A percentile compares a stretch with the other conserved stretches of the same genome.
Evolutionary conservation across 2,888 invertebrate genomes (phyloP).

Genomic region (Carcina quercana): DNA sequence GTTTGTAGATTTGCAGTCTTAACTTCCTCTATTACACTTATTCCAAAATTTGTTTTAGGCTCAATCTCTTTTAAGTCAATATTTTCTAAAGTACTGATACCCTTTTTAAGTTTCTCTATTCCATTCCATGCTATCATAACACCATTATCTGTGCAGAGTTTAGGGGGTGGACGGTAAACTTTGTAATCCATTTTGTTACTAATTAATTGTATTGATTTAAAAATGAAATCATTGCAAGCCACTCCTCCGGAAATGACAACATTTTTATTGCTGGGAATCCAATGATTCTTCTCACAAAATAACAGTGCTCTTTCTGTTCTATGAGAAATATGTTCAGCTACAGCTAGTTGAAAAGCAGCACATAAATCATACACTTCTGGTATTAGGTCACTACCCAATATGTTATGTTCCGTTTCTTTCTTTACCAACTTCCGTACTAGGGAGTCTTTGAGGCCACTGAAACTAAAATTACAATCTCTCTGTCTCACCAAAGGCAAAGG

Average conservation of each 20-base stretch:
- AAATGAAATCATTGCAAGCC: slow-evolving; percentile 92
- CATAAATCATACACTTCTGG: slow-evolving; percentile 87
- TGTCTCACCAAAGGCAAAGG: slow-evolving; percentile 76
- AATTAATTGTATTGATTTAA: slow-evolving; percentile 78
- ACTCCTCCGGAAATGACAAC: slow-evolving; percentile 96
- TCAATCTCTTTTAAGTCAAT: slow-evolving; percentile 76
- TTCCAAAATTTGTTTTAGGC: slow-evolving; percentile 77
- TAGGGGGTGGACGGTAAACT: slow-evolving; percentile 84
- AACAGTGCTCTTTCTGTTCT: slow-evolving; percentile 89
- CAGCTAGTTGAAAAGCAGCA: slow-evolving; percentile 85
- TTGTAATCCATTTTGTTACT: slow-evolving; percentile 78
- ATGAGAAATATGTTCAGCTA: slow-evolving; percentile 86
- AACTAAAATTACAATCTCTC: slow-evolving; percentile 92
- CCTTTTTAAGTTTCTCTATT: slow-evolving; percentile 80
- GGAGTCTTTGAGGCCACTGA: slow-evolving; percentile 85
- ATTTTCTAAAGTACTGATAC: slow-evolving; percentile 54
- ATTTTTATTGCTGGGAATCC: slow-evolving; percentile 73
- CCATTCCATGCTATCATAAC: slow-evolving; percentile 99
- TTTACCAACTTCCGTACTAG: slow-evolving; percentile 64
- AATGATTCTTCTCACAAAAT: slow-evolving; percentile 76
- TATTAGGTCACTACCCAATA: slow-evolving; percentile 80
- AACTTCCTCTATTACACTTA: slow-evolving; percentile 74
- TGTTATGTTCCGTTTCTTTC: slow-evolving; percentile 73
- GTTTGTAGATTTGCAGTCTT: slow-evolving; percentile 62
- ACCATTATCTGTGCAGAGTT: slow-evolving; percentile 97